A percentile compares a stretch with the other conserved stretches of the same genome.
phyloP scores from a whole-genome alignment of 1,140 invertebrate species.

The Calliopsis andreniformis region DNA sequence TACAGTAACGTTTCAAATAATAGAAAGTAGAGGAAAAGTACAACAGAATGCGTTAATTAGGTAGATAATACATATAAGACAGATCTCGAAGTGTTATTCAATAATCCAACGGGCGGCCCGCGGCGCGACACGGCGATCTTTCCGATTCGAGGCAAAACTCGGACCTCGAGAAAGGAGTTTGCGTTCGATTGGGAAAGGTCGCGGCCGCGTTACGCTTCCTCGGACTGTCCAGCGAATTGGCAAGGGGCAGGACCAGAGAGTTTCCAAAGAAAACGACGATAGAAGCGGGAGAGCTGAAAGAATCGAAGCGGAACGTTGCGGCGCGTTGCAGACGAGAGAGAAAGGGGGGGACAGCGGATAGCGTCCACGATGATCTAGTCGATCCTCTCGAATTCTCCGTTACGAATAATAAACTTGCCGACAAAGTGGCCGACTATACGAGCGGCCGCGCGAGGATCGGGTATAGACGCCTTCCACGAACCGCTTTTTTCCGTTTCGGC shows the following conservation, averaged over 20 bases:
- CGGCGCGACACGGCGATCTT: no score
- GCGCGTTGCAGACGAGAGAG: background rate
- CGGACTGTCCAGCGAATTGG: background rate
- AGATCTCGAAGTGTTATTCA: no score
- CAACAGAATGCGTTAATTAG: no score
- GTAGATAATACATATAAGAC: no score
- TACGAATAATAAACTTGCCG: conserved; percentile 55
- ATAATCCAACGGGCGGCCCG: no score
- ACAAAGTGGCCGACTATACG: conserved; percentile 47
- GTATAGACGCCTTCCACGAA: conserved; percentile 53
- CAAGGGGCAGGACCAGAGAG: background rate
- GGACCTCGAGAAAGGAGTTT: background rate
- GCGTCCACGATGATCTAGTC: conserved; percentile 37
- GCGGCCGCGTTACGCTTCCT: conserved; percentile 3
- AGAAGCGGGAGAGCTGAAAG: no score
- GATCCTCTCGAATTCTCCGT: conserved; percentile 50
- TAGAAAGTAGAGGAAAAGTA: no score
- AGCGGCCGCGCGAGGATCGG: conserved; percentile 29
- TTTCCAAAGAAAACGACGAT: background rate
- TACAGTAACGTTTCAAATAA: no score
- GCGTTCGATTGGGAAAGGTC: conserved; percentile 8
- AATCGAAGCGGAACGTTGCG: background rate
- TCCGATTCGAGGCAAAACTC: background rate
- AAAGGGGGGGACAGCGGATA: background rate
- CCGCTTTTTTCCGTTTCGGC: conserved; percentile 54